A percentile compares a stretch with the other conserved stretches of the same genome.
These are phyloP conservation scores for Triplophysa dalaica DNA, from an alignment of 2,113 vertebrate species.

Conservation along the genomic window DNA sequence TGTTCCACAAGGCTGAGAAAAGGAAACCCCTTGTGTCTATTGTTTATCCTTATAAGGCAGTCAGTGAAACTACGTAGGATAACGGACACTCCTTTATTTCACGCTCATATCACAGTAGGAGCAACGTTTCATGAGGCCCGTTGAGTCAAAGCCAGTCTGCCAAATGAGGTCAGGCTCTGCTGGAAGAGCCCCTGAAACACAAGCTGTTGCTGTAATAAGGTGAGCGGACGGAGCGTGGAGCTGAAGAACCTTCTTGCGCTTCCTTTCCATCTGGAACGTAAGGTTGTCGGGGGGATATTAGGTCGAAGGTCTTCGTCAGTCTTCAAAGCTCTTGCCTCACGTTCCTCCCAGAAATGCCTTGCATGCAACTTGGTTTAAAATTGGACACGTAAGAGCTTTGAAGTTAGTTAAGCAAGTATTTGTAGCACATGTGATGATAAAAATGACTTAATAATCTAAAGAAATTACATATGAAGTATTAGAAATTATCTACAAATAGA, in stretches of 20 bases:
- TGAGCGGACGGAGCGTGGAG: slow-evolving; percentile 46
- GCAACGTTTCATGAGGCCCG: slow-evolving; percentile 50
- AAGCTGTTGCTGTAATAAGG: slow-evolving; percentile 59
- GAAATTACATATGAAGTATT: too few relatives aligned
- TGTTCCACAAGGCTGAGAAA: neutral
- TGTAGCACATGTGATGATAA: neutral
- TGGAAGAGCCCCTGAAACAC: slow-evolving; percentile 51
- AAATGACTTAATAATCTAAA: neutral
- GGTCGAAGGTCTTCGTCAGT: slow-evolving; percentile 49
- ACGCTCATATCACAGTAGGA: slow-evolving; percentile 42
- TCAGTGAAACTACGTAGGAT: slow-evolving; percentile 33
- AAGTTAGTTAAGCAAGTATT: slow-evolving; percentile 28
- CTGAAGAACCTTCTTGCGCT: slow-evolving; percentile 54
- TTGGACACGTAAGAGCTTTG: slow-evolving; percentile 43
- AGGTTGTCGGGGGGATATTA: slow-evolving; percentile 46
- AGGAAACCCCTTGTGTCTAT: neutral
- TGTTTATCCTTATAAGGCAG: slow-evolving; percentile 8
- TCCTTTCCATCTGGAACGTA: slow-evolving; percentile 53
- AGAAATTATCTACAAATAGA: too few relatives aligned
- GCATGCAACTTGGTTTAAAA: slow-evolving; percentile 50
- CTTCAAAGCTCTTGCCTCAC: slow-evolving; percentile 48
- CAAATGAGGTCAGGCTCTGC: slow-evolving; percentile 57
- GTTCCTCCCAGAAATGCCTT: slow-evolving; percentile 44
- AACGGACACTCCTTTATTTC: slow-evolving; percentile 52
- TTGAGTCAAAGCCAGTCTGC: slow-evolving; percentile 50